phyloP scores from a whole-genome alignment of 2,888 invertebrate genomes.

The Cyrtodaria siliqua region DNA sequence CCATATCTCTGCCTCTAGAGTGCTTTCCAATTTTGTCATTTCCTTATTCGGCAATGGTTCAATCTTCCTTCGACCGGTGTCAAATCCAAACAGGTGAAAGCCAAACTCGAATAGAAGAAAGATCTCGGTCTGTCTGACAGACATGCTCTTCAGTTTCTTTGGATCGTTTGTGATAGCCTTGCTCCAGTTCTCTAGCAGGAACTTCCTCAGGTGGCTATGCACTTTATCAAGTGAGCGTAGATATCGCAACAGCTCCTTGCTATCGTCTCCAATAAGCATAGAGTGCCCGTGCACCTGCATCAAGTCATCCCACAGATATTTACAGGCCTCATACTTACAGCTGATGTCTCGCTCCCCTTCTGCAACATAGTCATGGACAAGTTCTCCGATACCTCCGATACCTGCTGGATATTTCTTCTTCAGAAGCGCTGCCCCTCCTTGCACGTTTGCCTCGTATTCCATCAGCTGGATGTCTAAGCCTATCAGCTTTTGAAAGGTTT shows the following conservation, averaged over 20 bases:
- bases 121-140: constrained; percentile 34
- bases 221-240: constrained; percentile 15
- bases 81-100: constrained; percentile 45
- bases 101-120: constrained; percentile 42
- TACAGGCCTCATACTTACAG: constrained; percentile 37
- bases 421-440: constrained; percentile 32
- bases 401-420: constrained; percentile 1
- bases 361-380: constrained; percentile 7
- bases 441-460: constrained; percentile 48
- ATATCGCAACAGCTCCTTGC: constrained; percentile 7
- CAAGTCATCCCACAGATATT: constrained; percentile 46
- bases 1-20: constrained; percentile 17
- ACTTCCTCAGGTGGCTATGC: constrained; percentile 18
- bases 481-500: constrained; percentile 28
- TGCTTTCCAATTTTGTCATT: constrained; percentile 33
- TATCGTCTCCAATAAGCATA: constrained; percentile 32
- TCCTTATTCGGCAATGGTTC: constrained; percentile 14
- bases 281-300: constrained; percentile 49
- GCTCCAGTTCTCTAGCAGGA: constrained; percentile 29
- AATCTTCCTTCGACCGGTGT: constrained; percentile 10
- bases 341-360: constrained; percentile 7
- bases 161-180: constrained; percentile 1
- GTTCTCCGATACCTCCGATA: constrained; percentile 12
- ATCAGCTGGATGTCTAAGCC: constrained; percentile 48
- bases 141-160: constrained; percentile 19